Conservation (phyloP, 2,113 vertebrate genomes). For the Rhinogobius similis region DNA sequence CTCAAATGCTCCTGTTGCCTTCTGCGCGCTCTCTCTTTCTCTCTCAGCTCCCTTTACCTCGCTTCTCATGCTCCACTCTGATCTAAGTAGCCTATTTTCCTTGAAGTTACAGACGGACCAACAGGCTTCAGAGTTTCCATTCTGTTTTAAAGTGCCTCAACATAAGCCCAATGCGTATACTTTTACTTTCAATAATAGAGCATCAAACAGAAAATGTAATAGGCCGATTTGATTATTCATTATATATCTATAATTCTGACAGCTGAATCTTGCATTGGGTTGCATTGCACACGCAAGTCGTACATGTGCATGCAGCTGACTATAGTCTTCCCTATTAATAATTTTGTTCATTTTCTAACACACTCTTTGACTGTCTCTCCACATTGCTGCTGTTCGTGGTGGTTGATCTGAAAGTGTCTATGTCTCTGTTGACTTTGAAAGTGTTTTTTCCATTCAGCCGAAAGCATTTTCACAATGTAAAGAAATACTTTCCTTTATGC, state of each 20-base stretch:
- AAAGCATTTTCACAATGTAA: constrained; percentile 74
- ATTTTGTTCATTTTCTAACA: too few species aligned
- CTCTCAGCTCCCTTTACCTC: constrained; percentile 22
- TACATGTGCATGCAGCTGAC: too few species aligned
- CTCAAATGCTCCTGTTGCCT: constrained; percentile 17
- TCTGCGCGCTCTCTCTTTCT: constrained; percentile 18
- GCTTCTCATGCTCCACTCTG: constrained; percentile 37
- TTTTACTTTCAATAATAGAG: neutral
- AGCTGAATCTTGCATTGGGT: neutral
- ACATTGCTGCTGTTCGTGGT: constrained; percentile 9
- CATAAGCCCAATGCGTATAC: neutral
- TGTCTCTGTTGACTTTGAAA: constrained; percentile 74
- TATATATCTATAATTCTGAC: too few species aligned
- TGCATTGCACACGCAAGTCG: too few species aligned
- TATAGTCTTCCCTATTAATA: too few species aligned
- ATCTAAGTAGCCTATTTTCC: constrained; percentile 36
- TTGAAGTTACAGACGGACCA: constrained; percentile 15
- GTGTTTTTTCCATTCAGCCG: constrained; percentile 69
- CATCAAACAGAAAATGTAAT: neutral
- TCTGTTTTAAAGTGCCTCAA: neutral
- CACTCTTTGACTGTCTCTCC: too few species aligned
- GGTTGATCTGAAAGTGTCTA: constrained; percentile 35
- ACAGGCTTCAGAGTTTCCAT: neutral
- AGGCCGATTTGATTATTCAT: too few species aligned
- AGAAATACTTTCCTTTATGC: too few species aligned